phyloP scores from a whole-genome alignment of 2,888 invertebrate genomes.

The Peribatodes rhomboidaria region DNA sequence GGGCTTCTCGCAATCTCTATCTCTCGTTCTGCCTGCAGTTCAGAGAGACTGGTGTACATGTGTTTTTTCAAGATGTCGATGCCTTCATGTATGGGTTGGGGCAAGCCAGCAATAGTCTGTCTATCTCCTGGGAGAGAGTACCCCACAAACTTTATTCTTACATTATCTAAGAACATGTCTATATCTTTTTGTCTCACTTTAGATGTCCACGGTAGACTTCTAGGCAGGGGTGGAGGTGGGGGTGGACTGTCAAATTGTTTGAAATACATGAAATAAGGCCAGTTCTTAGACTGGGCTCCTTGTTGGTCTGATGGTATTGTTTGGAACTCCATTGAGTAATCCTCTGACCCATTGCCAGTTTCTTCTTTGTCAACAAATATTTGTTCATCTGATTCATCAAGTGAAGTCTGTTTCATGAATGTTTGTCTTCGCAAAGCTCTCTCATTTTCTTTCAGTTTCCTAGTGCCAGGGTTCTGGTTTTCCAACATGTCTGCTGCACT shows the following conservation, averaged over 20 bases:
- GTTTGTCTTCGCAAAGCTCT: constrained; percentile 90
- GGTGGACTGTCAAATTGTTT: constrained; percentile 81
- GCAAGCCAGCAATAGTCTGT: constrained; percentile 96
- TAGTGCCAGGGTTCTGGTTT: constrained; percentile 92
- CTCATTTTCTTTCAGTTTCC: constrained; percentile 83
- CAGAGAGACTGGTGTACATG: constrained; percentile 97
- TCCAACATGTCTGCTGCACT: constrained; percentile 96
- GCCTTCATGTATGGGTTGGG: constrained; percentile 98
- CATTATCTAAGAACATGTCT: constrained; percentile 96
- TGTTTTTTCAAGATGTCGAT: constrained; percentile 96
- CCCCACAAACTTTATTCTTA: constrained; percentile 97
- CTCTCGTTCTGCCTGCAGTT: constrained; percentile 96
- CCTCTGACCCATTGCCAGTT: constrained; percentile 87
- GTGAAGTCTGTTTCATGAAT: constrained; percentile 96
- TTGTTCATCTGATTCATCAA: constrained; percentile 92
- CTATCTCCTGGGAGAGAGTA: constrained; percentile 95
- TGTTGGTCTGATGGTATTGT: constrained; percentile 72
- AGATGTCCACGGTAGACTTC: constrained; percentile 97
- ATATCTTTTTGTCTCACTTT: constrained; percentile 98
- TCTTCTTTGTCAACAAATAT: constrained; percentile 91
- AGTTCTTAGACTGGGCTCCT: constrained; percentile 70
- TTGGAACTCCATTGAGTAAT: constrained; percentile 87
- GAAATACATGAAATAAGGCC: constrained; percentile 77
- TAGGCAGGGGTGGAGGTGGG: constrained; percentile 78
- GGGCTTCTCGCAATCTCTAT: constrained; percentile 97